These are phyloP conservation scores for Coelopa pilipes DNA, from an alignment of 2,888 invertebrate species.

Conservation along the genomic window DNA sequence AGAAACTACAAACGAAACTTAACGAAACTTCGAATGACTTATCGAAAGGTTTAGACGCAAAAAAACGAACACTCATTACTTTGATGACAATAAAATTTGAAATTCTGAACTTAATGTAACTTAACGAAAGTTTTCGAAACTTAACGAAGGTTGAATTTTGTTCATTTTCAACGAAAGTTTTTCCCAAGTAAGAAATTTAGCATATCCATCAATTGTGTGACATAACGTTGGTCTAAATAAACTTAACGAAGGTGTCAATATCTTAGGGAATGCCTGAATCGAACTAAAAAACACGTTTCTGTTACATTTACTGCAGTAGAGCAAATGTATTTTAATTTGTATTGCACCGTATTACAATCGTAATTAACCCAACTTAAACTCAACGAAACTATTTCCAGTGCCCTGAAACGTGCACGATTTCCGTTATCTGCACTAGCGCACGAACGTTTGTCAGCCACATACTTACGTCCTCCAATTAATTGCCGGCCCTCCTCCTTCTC, in stretches of 20 bases:
- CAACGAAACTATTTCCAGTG: background rate
- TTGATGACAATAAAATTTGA: too few relatives aligned
- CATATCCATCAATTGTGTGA: too few relatives aligned
- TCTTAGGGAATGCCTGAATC: background rate
- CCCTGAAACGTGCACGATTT: background rate
- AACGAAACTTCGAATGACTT: conserved; percentile 11
- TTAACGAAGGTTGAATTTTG: conserved; percentile 13
- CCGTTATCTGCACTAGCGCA: too few relatives aligned
- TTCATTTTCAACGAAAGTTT: too few relatives aligned
- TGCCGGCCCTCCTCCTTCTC: background rate
- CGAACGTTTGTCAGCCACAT: too few relatives aligned
- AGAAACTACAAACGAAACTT: too few relatives aligned
- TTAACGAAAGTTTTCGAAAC: conserved; percentile 23
- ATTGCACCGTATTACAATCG: background rate
- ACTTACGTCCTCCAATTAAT: background rate
- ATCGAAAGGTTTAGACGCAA: conserved; percentile 12
- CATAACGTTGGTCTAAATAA: background rate
- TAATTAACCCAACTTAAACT: background rate
- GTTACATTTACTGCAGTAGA: too few relatives aligned
- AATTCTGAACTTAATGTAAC: background rate
- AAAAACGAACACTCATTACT: too few relatives aligned
- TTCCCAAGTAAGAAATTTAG: too few relatives aligned
- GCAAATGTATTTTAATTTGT: background rate
- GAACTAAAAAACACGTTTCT: background rate
- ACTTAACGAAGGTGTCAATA: conserved; percentile 3